Evolutionary conservation across 2,797 vertebrate genomes (phyloP).

Genomic region (Bradypodion ventrale): DNA sequence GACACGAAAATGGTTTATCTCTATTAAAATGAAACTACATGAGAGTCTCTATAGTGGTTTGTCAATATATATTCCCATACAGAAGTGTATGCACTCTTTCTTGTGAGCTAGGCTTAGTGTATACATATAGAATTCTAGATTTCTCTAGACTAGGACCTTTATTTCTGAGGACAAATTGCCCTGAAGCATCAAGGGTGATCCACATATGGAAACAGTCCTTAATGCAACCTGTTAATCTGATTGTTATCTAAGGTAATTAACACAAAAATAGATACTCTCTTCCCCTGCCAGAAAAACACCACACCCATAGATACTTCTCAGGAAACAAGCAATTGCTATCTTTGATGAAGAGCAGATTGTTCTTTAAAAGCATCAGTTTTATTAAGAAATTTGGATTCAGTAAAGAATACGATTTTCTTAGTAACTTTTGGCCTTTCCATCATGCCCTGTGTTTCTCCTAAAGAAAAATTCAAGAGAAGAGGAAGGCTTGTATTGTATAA

Average conservation of each 20-base stretch:
- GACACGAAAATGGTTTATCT: background rate
- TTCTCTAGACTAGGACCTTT: background rate
- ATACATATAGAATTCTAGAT: background rate
- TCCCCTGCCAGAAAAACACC: background rate
- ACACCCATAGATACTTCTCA: background rate
- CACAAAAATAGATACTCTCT: background rate
- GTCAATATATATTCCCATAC: background rate
- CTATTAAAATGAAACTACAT: background rate
- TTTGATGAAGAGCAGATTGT: background rate
- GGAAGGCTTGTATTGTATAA: too few relatives aligned
- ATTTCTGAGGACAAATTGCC: background rate
- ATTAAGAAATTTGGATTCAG: background rate
- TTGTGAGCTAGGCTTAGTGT: background rate
- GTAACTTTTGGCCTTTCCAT: background rate
- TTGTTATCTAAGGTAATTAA: constrained; percentile 21
- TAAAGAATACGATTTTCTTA: background rate
- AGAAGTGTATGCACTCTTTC: background rate
- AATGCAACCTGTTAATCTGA: background rate
- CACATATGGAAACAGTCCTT: background rate
- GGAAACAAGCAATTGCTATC: background rate
- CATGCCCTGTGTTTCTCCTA: too few relatives aligned
- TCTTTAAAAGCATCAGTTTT: background rate
- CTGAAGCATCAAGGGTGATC: background rate
- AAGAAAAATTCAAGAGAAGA: background rate
- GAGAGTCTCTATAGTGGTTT: background rate